These are phyloP conservation scores for Lasioglossum morio DNA, from an alignment of 2,888 invertebrate species.

Conservation along the genomic window DNA sequence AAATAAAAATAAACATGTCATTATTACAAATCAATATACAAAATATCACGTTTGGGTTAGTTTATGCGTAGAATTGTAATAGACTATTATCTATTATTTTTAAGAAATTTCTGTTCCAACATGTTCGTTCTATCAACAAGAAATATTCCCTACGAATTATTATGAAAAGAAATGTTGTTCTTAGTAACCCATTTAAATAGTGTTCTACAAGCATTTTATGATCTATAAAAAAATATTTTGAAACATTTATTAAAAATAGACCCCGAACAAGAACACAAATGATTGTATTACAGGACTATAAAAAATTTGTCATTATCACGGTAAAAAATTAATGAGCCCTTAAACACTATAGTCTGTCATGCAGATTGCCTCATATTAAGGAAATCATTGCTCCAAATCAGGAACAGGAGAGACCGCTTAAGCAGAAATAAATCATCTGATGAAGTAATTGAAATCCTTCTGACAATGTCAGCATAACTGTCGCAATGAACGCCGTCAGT, in stretches of 20 bases:
- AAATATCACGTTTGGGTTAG: not conserved
- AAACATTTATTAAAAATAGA: not conserved
- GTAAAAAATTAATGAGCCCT: not conserved
- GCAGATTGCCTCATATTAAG: not conserved
- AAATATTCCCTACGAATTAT: too few species aligned
- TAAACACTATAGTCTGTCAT: not conserved
- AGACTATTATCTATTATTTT: not conserved
- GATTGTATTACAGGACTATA: not conserved
- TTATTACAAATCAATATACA: not conserved
- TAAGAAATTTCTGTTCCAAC: not conserved
- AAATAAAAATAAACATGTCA: not conserved
- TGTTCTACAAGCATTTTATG: not conserved
- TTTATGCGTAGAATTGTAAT: not conserved
- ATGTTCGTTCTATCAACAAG: too few species aligned
- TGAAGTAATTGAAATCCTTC: not conserved
- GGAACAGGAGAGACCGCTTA: not conserved
- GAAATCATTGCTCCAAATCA: not conserved
- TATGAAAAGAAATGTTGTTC: not conserved
- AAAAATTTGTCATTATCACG: too few species aligned
- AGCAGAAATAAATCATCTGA: not conserved
- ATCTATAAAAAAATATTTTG: not conserved
- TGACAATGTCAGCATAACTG: not conserved
- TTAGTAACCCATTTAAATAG: not conserved
- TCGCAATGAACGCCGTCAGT: not conserved
- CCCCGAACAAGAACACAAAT: not conserved